Base-by-base conservation (phyloP, 2,888 invertebrate genomes). In the Cylloceria caligata region DNA sequence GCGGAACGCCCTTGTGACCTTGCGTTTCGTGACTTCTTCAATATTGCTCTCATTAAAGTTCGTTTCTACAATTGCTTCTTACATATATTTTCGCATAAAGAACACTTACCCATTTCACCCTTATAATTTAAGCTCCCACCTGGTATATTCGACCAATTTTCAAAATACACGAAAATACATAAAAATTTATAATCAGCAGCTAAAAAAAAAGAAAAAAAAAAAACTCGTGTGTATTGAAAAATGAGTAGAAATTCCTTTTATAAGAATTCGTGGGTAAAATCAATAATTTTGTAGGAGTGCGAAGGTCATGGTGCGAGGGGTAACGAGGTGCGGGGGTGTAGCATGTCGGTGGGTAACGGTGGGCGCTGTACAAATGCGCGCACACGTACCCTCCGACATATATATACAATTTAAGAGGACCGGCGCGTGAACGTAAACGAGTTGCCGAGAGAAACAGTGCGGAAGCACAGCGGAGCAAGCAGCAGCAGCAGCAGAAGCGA, bases 211-310 rank as follows among this genome's bases (percentile, higher is more conserved):
- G 16, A 55, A 16, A 9, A 36, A 16, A 60, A 34, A 60, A 60
- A 39, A 52, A 11, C 11, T 34, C 9, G 13, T 49, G n/a, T n/a
- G n/a, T n/a, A n/a, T n/a, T n/a, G n/a, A n/a, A n/a, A n/a, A n/a
- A n/a, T n/a, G n/a, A n/a, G n/a, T n/a, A n/a, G n/a, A n/a, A n/a
- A n/a, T n/a, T n/a, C n/a, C n/a, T n/a, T 57, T 45, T 7, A 47
- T n/a, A 34, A 71, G 68, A 77, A 73, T 74, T 79, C 11, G 19
- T 30, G 69, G 57, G 30, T 57, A 9, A 81, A 85, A 85, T 85
- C 85, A 84, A 85, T 85, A 85, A 78, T 84, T 85, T 84, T 76
- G 84, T 69, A 73, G 75, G 76, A 81, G 83, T 65, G 84, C 84
- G 84, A 85, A 85, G 84, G 85, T 84, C 85, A 84, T 77, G 81